Conservation (phyloP, 2,888 invertebrate species). For the Agrochola lota region DNA sequence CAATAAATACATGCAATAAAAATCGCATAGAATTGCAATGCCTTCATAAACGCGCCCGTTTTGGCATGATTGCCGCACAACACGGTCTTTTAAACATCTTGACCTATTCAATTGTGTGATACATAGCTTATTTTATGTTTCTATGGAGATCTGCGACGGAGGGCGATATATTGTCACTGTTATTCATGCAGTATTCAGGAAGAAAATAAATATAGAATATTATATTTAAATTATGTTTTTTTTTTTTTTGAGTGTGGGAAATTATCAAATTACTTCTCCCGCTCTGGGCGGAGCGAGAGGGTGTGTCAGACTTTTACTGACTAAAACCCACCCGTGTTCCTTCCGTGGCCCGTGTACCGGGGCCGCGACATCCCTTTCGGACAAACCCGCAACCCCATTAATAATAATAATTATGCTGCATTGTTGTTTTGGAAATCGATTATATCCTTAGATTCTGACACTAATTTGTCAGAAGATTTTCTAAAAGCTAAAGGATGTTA, state of each 20-base stretch:
- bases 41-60: constrained; percentile 73
- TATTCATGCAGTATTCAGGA: constrained; percentile 27
- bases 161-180: constrained; percentile 33
- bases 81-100: constrained; percentile 62
- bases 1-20: constrained; percentile 74
- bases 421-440: constrained; percentile 10
- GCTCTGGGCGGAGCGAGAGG: no score
- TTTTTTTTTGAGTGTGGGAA: no score
- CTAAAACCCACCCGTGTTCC: no score
- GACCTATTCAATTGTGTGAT: constrained; percentile 64
- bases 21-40: constrained; percentile 73
- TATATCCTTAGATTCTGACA: neutral
- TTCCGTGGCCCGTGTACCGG: no score
- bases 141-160: constrained; percentile 41
- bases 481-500: neutral
- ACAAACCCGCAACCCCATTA: no score
- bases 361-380: no score
- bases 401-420: no score
- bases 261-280: no score
- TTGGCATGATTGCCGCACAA: constrained; percentile 77
- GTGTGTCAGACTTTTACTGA: no score
- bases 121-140: constrained; percentile 55
- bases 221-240: neutral
- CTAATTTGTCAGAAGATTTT: neutral
- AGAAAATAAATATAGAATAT: constrained; percentile 13